Evolutionary conservation across 2,797 vertebrate genomes (phyloP).

Genomic region (Cryptoblepharus egeriae): DNA sequence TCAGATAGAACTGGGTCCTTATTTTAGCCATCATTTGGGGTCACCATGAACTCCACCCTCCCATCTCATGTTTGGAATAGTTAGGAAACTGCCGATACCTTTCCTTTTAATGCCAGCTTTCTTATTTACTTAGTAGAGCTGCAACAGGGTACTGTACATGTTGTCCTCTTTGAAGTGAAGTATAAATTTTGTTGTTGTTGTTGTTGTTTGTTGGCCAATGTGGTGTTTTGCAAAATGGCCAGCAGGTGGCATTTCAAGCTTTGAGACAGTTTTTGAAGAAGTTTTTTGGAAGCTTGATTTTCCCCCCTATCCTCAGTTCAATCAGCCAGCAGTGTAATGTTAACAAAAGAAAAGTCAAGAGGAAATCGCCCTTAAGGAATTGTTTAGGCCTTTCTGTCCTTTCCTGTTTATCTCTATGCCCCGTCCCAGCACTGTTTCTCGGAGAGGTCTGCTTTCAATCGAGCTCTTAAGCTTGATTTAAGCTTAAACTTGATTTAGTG

Average conservation of each 20-base stretch:
- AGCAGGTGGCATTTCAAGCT: constrained; percentile 14
- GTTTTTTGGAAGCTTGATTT: not conserved
- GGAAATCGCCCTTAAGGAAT: not conserved
- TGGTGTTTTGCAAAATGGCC: not conserved
- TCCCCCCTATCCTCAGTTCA: not conserved
- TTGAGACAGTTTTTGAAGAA: not conserved
- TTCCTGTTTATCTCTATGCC: not conserved
- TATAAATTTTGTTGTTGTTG: not conserved
- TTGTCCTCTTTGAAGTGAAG: not conserved
- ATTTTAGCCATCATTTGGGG: no score
- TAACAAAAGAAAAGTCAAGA: not conserved
- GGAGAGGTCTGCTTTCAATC: not conserved
- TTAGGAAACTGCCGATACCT: not conserved
- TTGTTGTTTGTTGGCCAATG: not conserved
- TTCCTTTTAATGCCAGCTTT: not conserved
- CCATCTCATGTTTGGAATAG: no score
- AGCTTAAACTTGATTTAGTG: not conserved
- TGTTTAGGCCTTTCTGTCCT: not conserved
- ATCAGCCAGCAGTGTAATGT: not conserved
- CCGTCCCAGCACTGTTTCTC: not conserved
- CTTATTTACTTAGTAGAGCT: not conserved
- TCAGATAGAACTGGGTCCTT: no score
- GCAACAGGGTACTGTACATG: not conserved
- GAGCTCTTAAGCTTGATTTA: not conserved
- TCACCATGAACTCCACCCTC: no score